These are phyloP conservation scores for Rhabdomys pumilio DNA, from an alignment of 2,797 vertebrate genomes.

Conservation along the genomic window DNA sequence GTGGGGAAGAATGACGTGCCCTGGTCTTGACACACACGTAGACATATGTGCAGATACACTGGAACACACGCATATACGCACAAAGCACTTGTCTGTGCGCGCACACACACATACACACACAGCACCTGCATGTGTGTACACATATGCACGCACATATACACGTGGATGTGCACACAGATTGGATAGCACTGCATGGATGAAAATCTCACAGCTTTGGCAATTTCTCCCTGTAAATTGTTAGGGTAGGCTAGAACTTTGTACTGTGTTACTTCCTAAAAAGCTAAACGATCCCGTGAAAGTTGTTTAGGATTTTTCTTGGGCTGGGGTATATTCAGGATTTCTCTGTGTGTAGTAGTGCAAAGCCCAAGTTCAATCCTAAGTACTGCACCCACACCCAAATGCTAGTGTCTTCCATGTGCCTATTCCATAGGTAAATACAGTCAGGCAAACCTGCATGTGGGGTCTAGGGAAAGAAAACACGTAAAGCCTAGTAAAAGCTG, in stretches of 20 bases:
- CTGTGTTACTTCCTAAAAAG: conserved; percentile 23
- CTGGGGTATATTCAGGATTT: neutral
- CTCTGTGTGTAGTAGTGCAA: neutral
- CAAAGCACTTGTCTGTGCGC: neutral
- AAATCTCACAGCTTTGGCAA: neutral
- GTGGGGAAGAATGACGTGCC: neutral
- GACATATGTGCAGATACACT: neutral
- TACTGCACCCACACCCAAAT: neutral
- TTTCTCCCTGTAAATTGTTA: neutral
- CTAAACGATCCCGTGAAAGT: conserved; percentile 14
- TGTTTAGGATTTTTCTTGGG: neutral
- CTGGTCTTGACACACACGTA: neutral
- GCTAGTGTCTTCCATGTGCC: neutral
- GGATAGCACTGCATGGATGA: neutral
- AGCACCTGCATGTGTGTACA: neutral
- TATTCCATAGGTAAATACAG: neutral
- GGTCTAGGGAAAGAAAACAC: neutral
- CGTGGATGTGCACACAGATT: neutral
- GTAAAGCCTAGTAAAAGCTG: neutral
- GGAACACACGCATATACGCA: no score
- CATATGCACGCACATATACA: neutral
- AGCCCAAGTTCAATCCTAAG: neutral
- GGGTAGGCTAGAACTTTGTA: neutral
- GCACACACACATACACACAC: neutral
- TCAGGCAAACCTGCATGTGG: neutral